Percentiles rank a stretch among this genome's conserved stretches.
Evolutionary conservation across 2,888 invertebrate species (phyloP).

Genomic region (Meta bourneti): DNA sequence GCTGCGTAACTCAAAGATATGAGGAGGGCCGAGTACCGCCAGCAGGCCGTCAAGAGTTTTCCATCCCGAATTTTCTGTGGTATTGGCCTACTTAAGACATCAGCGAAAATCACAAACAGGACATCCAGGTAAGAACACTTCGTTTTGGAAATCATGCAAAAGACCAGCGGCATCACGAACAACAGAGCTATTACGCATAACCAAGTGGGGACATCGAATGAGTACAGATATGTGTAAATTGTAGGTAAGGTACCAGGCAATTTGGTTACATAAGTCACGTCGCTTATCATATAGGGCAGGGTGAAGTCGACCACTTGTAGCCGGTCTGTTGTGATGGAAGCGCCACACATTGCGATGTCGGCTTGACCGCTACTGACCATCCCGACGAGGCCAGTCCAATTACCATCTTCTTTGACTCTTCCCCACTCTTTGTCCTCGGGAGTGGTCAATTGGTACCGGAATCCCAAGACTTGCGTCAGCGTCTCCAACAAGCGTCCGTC

Average conservation of each 20-base stretch:
- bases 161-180: neutral
- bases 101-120: neutral
- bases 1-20: conserved; percentile 30
- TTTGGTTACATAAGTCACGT: conserved; percentile 6
- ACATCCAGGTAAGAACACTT: neutral
- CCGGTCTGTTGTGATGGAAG: neutral
- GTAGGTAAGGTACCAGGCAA: neutral
- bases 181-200: neutral
- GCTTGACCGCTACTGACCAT: conserved; percentile 22
- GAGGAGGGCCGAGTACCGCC: neutral
- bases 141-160: neutral
- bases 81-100: neutral
- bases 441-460: neutral
- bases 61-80: neutral
- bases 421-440: conserved; percentile 18
- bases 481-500: neutral
- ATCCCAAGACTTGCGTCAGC: neutral
- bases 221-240: neutral
- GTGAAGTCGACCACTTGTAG: conserved; percentile 22
- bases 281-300: neutral
- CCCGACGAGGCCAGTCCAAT: conserved; percentile 33
- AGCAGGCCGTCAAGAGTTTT: neutral
- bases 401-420: neutral
- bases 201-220: conserved; percentile 11
- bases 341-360: conserved; percentile 12